Base-by-base conservation (phyloP, 2,888 invertebrate genomes). In the Drosophila tripunctata region DNA sequence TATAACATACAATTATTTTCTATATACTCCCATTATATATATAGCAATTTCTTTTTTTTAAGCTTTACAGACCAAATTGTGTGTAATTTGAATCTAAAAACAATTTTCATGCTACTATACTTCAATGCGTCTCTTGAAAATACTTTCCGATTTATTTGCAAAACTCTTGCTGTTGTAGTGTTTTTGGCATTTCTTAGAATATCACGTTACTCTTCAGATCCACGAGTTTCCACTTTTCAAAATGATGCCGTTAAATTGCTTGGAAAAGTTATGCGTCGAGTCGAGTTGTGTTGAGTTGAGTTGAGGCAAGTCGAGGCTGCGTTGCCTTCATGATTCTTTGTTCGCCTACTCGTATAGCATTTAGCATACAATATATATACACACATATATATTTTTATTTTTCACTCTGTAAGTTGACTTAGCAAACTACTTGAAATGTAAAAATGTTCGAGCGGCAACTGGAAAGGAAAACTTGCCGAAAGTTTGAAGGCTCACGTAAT, bases 351-450 rank as follows among this genome's bases (percentile, higher is more conserved):
- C 35, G 38, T 5, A 14, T 36, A 58, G 55, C 63, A 56, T 50
- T 64, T 54, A 27, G 10, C 27, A 27, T 27, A 27, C 27, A 27
- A 27, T 10, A 27, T 10, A 27, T 27, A 27, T 27, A 27, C 10
- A 43, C 14, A 7, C 14, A 22, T 40, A 19, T 40, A 15, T 48
- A 10, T 58, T 69, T 64, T 61, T 56, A 73, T 69, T 61, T 77
- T 64, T 14, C 56, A 45, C 52, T 63, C 45, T 38, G 52, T 41
- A 70, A 78, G 79, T 79, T 79, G 79, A 77, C 85, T 82, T 79
- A 63, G 82, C 67, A 66, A 79, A 82, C 82, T 85, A 72, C 79
- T 85, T 85, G 60, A 85, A 85, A 85, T 79, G 67, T 85, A 67
- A 79, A 81, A 82, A 75, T 82, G 72, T 67, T 85, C 45, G 44